phyloP scores from a whole-genome alignment of 2,797 vertebrate genomes.

The Lepidocolaptes lacrymiger region DNA sequence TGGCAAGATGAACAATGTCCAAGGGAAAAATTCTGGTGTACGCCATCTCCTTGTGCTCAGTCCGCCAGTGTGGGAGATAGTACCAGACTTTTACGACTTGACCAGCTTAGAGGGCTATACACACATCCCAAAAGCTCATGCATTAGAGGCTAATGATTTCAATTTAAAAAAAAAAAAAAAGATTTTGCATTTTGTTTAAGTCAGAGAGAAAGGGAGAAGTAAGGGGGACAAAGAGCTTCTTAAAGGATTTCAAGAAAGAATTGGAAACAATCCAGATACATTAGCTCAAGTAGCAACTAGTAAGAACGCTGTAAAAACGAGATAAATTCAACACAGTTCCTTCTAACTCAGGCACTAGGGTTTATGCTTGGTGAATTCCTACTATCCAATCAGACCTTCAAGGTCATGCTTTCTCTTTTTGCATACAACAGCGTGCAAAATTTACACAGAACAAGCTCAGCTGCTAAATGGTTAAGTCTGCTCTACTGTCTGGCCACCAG shows the following conservation, averaged over 20 bases:
- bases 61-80: not conserved
- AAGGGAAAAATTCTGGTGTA: not conserved
- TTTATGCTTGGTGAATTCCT: conserved; percentile 3
- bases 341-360: conserved; percentile 14
- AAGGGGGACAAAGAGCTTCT: conserved; percentile 53
- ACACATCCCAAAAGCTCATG: not conserved
- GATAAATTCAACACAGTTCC: conserved; percentile 47
- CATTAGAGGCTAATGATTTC: conserved; percentile 55
- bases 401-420: not conserved
- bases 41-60: not conserved
- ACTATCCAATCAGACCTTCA: not conserved
- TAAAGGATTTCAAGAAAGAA: conserved; percentile 57
- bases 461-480: conserved; percentile 63
- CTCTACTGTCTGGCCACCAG: conserved; percentile 68
- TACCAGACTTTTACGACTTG: not conserved
- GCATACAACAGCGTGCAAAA: not conserved
- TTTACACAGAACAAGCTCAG: conserved; percentile 26
- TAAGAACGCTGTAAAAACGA: conserved; percentile 50
- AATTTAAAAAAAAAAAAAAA: conserved; percentile 19
- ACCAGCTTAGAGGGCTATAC: not conserved
- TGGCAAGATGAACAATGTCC: not conserved
- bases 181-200: conserved; percentile 48
- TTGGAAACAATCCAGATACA: conserved; percentile 62
- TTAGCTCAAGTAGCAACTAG: conserved; percentile 51
- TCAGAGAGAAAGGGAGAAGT: conserved; percentile 34